Evolutionary conservation across 2,888 invertebrate species (phyloP), one percentile per base, ranked within the genome.

Genomic region (Oligia fasciuncula): DNA sequence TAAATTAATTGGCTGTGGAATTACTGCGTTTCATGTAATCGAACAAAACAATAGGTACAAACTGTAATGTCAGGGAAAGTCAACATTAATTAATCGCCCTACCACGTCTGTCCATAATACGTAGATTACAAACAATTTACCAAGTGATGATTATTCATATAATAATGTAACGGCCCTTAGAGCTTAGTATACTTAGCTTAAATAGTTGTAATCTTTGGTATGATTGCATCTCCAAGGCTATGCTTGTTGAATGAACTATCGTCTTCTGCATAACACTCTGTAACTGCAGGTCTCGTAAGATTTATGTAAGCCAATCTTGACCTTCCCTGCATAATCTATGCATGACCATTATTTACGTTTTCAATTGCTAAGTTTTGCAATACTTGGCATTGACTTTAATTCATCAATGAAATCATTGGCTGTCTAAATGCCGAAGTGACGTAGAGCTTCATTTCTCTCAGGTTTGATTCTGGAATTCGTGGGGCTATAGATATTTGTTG

Each of bases 371-470:
- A 67, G 17, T 74, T 68, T 73, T 51, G 72, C 73, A 78, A 77
- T 60, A 70, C 66, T 83, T 88, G 82, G 66, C 86, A 87, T 86
- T 85, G 81, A 86, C 71, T 77, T 65, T 68, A 72, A 80, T 76
- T 72, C 51, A 77, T 77, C 40, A 80, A 81, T 77, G 75, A 72
- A 19, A 69, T 60, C 60, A 43, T 49, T 67, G 19, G 4, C 60
- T 76, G 35, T 51, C 11, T 14, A 14, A 35, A 67, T 57, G 11
- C 6, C 2, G 14, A 43, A 46, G 60, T 29, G 54, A 49, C n/a
- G 5, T 68, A 14, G 17, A 43, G 19, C 17, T 62, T 66, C 0
- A 35, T 73, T 62, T 43, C 14, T 17, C 17, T 57, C 23, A 6
- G 35, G 4, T 49, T 54, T 54, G 14, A 23, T 62, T 43, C 19